These are phyloP conservation scores for Liolophura sinensis DNA, from an alignment of 1,140 invertebrate species.

Conservation along the genomic window DNA sequence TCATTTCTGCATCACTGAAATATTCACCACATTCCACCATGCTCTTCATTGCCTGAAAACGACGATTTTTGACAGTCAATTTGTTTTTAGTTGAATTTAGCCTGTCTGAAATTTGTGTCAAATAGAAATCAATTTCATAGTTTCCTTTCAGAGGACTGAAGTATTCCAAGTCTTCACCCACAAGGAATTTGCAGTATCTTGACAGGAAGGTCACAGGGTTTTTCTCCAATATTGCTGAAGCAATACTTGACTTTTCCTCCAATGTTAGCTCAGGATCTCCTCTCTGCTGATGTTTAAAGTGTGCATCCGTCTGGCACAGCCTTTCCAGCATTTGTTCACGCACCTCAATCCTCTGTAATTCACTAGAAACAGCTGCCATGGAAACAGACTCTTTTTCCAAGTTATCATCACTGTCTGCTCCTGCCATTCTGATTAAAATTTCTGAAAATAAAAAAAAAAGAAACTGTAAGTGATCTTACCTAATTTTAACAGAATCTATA, in stretches of 20 bases:
- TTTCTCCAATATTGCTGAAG: constrained; percentile 67
- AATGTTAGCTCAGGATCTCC: constrained; percentile 72
- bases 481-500: too few species aligned
- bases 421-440: too few species aligned
- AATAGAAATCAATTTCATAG: constrained; percentile 67
- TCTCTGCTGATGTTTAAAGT: constrained; percentile 78
- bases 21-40: constrained; percentile 74
- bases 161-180: constrained; percentile 68
- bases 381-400: too few species aligned
- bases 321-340: constrained; percentile 36
- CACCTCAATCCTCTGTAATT: too few species aligned
- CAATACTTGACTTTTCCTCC: constrained; percentile 73
- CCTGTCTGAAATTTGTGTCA: constrained; percentile 61
- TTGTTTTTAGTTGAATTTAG: constrained; percentile 39
- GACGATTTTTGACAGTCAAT: constrained; percentile 75
- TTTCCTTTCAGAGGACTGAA: constrained; percentile 64
- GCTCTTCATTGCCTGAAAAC: constrained; percentile 79
- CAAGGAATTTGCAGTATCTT: constrained; percentile 76
- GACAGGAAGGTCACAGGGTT: constrained; percentile 72
- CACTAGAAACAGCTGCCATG: too few species aligned
- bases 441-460: too few species aligned
- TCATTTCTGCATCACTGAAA: constrained; percentile 92
- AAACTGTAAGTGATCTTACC: too few species aligned
- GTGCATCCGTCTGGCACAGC: constrained; percentile 46
- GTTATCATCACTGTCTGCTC: too few species aligned